These are phyloP conservation scores for Callithrix jacchus DNA, from an alignment of 2,113 vertebrate species.

Conservation along the genomic window DNA sequence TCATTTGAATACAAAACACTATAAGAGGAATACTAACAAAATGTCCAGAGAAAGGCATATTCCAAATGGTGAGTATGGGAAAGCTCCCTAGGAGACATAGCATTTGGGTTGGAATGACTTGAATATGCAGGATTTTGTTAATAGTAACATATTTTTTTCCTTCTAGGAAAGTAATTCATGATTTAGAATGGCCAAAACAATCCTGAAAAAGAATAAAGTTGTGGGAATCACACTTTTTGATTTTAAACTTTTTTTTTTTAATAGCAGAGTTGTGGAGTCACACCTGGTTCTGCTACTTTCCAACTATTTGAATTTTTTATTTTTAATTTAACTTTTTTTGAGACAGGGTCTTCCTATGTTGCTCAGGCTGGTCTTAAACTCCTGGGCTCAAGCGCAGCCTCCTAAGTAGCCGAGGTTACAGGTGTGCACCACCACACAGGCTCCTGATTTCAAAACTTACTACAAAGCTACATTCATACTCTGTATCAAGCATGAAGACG, in stretches of 20 bases:
- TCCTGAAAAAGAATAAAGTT: not conserved
- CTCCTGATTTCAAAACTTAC: not conserved
- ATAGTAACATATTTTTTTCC: not conserved
- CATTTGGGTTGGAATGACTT: not conserved
- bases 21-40: not conserved
- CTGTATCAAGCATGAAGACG: not conserved
- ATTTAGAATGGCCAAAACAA: not conserved
- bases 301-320: not conserved
- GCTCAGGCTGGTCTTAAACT: not conserved
- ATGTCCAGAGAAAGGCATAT: not conserved
- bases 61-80: not conserved
- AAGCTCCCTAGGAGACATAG: not conserved
- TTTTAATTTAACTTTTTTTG: not conserved
- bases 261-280: not conserved
- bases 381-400: too few species aligned
- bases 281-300: not conserved
- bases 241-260: not conserved
- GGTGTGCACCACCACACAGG: not conserved
- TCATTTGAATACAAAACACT: not conserved
- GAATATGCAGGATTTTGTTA: not conserved
- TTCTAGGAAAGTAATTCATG: not conserved
- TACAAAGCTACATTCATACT: not conserved
- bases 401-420: too few species aligned
- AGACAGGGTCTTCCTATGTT: not conserved
- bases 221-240: not conserved